Evolutionary conservation across 1,140 invertebrate species (phyloP).

Genomic region (Mycetomoellerius zeteki): DNA sequence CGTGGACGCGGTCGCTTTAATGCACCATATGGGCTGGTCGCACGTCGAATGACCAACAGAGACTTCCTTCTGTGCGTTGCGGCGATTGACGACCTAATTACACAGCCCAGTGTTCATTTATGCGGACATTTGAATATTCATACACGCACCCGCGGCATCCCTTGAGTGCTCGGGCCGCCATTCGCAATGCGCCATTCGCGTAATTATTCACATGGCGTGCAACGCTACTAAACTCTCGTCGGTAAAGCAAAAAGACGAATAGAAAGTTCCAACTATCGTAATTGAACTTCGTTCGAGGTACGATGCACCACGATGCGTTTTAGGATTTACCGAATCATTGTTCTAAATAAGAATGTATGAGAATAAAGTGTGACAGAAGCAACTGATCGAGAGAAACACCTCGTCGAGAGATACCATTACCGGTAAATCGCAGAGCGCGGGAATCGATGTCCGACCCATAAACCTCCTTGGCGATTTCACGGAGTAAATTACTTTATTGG

Average conservation of each 20-base stretch:
- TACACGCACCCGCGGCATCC: conserved; percentile 27
- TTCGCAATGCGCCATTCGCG: conserved; percentile 24
- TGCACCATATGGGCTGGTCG: conserved; percentile 16
- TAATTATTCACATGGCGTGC: conserved; percentile 24
- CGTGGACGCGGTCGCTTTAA: conserved; percentile 41
- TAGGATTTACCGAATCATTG: not conserved
- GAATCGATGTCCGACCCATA: conserved; percentile 39
- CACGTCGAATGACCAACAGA: conserved; percentile 25
- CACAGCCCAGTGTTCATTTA: conserved; percentile 33
- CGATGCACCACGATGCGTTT: not conserved
- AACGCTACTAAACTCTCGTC: conserved; percentile 3
- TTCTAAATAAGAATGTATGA: not conserved
- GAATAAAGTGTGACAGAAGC: not conserved
- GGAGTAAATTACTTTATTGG: conserved; percentile 68
- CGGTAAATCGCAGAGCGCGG: conserved; percentile 8
- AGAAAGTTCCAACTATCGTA: not conserved
- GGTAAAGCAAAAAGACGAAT: not conserved
- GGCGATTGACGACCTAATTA: conserved; percentile 51
- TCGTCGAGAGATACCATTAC: conserved; percentile 2
- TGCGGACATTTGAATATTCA: conserved; percentile 42
- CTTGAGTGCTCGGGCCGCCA: conserved; percentile 12
- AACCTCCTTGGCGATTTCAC: conserved; percentile 42
- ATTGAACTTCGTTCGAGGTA: not conserved
- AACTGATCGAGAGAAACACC: not conserved
- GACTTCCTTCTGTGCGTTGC: conserved; percentile 44